Conservation (phyloP, 1,140 invertebrate species). For the Venustaconcha ellipsiformis region DNA sequence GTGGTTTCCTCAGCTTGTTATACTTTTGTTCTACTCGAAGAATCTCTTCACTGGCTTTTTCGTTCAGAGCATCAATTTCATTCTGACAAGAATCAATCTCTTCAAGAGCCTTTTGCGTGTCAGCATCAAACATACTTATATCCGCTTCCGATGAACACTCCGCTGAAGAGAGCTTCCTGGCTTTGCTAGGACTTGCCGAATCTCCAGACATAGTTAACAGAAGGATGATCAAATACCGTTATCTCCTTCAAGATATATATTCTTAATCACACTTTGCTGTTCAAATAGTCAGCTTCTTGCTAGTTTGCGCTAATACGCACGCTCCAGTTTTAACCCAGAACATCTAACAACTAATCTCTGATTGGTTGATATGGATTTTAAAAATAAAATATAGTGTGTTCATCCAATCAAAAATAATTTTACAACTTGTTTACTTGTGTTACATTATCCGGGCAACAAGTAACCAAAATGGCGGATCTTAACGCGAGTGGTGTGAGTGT, state of each 20-base stretch:
- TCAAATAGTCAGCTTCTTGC: too few species aligned
- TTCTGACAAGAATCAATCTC: conserved; percentile 68
- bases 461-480: conserved; percentile 72
- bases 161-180: conserved; percentile 10
- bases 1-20: conserved; percentile 86
- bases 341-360: neutral
- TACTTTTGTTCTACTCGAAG: conserved; percentile 92
- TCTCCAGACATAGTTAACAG: too few species aligned
- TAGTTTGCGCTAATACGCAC: conserved; percentile 30
- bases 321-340: conserved; percentile 7
- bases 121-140: conserved; percentile 67
- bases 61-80: conserved; percentile 69
- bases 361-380: conserved; percentile 30
- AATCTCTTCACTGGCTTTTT: conserved; percentile 86
- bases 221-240: too few species aligned
- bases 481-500: conserved; percentile 32
- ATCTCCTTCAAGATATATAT: too few species aligned
- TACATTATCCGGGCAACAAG: conserved; percentile 41
- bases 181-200: neutral
- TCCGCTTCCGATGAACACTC: conserved; percentile 19
- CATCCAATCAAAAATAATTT: conserved; percentile 19
- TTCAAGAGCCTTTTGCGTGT: conserved; percentile 76
- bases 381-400: conserved; percentile 19
- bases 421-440: conserved; percentile 37
- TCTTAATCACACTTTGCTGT: too few species aligned